These are phyloP conservation scores for Ascaphus truei DNA, from an alignment of 2,113 vertebrate genomes.

Conservation along the genomic window DNA sequence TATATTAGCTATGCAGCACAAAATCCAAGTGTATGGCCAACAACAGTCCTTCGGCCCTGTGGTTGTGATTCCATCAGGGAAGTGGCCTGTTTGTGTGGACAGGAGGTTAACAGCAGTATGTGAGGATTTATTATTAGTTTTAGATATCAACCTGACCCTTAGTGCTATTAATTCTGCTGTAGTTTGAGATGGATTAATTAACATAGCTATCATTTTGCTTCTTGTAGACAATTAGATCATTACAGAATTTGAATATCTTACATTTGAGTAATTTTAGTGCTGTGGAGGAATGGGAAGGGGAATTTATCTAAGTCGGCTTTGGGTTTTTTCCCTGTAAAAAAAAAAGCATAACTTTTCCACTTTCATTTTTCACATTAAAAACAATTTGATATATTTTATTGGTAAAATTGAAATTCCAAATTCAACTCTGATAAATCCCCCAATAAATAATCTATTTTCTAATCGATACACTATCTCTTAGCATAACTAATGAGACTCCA, in stretches of 20 bases:
- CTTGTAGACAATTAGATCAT: not conserved
- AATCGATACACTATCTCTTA: not conserved
- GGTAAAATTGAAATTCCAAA: too few species aligned
- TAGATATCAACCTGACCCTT: slow-evolving; percentile 39
- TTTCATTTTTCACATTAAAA: not conserved
- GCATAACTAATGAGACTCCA: slow-evolving; percentile 29
- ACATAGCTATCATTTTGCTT: slow-evolving; percentile 24
- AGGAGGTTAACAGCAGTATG: slow-evolving; percentile 75
- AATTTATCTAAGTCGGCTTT: not conserved
- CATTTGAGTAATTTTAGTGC: not conserved
- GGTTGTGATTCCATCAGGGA: slow-evolving; percentile 56
- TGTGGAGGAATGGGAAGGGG: not conserved
- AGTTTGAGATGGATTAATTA: slow-evolving; percentile 39
- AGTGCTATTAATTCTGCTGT: not conserved
- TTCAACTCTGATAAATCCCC: not conserved
- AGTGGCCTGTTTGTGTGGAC: slow-evolving; percentile 65
- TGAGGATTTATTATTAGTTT: slow-evolving; percentile 56
- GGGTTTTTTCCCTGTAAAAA: too few species aligned
- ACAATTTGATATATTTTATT: too few species aligned
- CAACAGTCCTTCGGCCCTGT: slow-evolving; percentile 46
- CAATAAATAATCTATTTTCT: not conserved
- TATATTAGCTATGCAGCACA: not conserved
- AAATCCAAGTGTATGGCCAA: slow-evolving; percentile 24
- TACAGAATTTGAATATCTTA: slow-evolving; percentile 10
- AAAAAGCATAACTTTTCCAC: not conserved